Base-by-base conservation (phyloP, 1,140 invertebrate genomes). In the Berghia stephanieae region DNA sequence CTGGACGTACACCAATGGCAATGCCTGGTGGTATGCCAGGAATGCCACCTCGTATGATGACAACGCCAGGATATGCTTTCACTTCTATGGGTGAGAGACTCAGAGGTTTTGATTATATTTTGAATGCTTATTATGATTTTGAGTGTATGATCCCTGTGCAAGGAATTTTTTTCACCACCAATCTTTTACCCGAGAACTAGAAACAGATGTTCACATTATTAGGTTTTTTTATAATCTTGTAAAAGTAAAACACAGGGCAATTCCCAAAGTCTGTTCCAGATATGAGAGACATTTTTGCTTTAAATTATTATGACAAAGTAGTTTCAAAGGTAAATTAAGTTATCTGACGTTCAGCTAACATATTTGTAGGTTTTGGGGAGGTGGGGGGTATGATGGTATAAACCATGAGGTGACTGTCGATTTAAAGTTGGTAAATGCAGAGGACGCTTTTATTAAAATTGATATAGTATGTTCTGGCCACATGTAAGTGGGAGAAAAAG, bases 41-140 rank as follows among this genome's bases (percentile, higher is more conserved):
- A 43, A 85, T 88, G 82, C 82, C 81, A 18, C 86, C 87, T 42
- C 83, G 86, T 18, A 86, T 87, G 83, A 82, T 87, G 81, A 77
- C 83, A 55, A 83, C 84, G 24, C 80, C 63, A 63, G 82, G 82
- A 1, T 89, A 87, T 84, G 81, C 83, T 10, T 88, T 86, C 79
- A 81, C 88, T 34, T 87, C 88, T 52, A 87, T 88, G 84, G 84
- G 88, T 89, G 84, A 82, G 80, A 79, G 57, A 34, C 16, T 31
- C 36, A 68, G 27, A 75, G 31, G 52, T 1, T 52, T 75, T 69
- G 69, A 3, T 66, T 43, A 40, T 46, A 34, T 16, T 0, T 36
- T 40, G 34, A 55, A 42, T 78, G 52, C 34, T 60, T 40, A 42
- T 10, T 66, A 10, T 63, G 43, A 16, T 24, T 38, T 13, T 21